phyloP scores from a whole-genome alignment of 2,888 invertebrate genomes.

The Dicyrtomina minuta region DNA sequence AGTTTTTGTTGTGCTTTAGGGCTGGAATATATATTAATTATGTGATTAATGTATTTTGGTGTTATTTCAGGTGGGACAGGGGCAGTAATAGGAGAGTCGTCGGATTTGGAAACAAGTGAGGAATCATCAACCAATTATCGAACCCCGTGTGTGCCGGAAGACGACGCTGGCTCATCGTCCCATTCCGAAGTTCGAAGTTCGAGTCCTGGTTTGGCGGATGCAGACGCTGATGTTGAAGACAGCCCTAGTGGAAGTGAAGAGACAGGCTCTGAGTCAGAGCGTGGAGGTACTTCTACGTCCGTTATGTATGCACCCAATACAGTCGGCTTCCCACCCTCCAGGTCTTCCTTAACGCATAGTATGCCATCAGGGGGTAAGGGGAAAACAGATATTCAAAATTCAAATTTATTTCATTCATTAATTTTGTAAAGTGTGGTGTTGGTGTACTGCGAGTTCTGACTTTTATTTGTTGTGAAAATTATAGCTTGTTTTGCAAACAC shows the following conservation, averaged over 20 bases:
- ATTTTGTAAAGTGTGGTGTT: not conserved
- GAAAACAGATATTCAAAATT: not conserved
- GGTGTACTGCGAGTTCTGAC: too few relatives aligned
- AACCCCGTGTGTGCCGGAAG: slow-evolving; percentile 33
- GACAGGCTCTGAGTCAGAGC: slow-evolving; percentile 32
- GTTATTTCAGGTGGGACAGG: too few relatives aligned
- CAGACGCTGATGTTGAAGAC: slow-evolving; percentile 42
- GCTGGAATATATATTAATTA: too few relatives aligned
- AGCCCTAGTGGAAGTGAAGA: slow-evolving; percentile 40
- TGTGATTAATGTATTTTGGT: too few relatives aligned
- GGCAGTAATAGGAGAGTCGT: slow-evolving; percentile 8
- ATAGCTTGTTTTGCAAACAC: slow-evolving; percentile 28
- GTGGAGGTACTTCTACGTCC: not conserved
- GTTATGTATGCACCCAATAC: slow-evolving; percentile 39
- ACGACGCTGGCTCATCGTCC: slow-evolving; percentile 41
- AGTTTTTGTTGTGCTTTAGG: too few relatives aligned
- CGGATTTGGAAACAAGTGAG: slow-evolving; percentile 25
- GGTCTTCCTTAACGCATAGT: slow-evolving; percentile 34
- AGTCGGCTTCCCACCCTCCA: slow-evolving; percentile 40
- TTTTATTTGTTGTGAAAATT: not conserved
- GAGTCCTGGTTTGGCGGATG: slow-evolving; percentile 36
- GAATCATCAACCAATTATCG: slow-evolving; percentile 24
- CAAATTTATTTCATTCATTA: not conserved
- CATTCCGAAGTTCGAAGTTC: slow-evolving; percentile 43
- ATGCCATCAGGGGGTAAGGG: slow-evolving; percentile 23